Evolutionary conservation across 2,888 invertebrate species (phyloP).

Genomic region (Plemyria rubiginata): DNA sequence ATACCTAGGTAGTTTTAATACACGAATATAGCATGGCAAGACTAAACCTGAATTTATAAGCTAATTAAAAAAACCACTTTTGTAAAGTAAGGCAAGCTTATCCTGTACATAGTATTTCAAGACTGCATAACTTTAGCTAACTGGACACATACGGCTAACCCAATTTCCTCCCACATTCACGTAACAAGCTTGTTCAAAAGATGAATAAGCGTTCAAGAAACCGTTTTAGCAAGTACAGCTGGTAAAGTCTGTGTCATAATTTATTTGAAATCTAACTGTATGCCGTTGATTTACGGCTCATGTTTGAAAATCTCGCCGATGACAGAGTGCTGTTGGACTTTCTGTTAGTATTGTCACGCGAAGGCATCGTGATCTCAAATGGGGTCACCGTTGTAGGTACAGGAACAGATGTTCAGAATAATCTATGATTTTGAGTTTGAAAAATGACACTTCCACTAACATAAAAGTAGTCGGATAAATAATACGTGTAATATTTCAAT

Average conservation of each 20-base stretch:
- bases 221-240: slow-evolving; percentile 30
- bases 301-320: slow-evolving; percentile 1
- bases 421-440: no score
- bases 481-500: no score
- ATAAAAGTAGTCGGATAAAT: no score
- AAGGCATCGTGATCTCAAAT: slow-evolving; percentile 39
- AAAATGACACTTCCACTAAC: no score
- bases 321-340: slow-evolving; percentile 27
- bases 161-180: slow-evolving; percentile 19
- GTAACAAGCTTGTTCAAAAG: slow-evolving; percentile 24
- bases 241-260: slow-evolving; percentile 11
- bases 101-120: neutral
- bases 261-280: slow-evolving; percentile 19
- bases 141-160: neutral
- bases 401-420: slow-evolving; percentile 21
- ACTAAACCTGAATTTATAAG: no score
- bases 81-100: no score
- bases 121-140: neutral
- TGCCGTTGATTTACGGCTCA: slow-evolving; percentile 3
- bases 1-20: neutral
- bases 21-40: no score
- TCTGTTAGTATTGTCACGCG: slow-evolving; percentile 35
- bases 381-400: slow-evolving; percentile 31
- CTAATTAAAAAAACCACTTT: no score
- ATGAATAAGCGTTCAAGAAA: slow-evolving; percentile 35